Evolutionary conservation across 2,888 invertebrate genomes (phyloP).

Genomic region (Agrotis exclamationis): DNA sequence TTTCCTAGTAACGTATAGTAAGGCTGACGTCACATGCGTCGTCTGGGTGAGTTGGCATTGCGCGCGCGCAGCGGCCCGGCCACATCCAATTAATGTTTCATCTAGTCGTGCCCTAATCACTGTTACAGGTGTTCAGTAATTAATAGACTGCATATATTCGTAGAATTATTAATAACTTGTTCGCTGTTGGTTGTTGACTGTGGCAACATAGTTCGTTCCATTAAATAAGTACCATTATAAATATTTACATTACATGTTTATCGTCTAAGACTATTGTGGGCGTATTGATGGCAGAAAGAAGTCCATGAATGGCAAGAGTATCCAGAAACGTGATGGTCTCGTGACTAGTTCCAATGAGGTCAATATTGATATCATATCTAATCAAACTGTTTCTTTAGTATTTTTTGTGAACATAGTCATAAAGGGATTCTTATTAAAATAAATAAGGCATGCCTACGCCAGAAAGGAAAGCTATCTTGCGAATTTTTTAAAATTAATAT

Average conservation of each 20-base stretch:
- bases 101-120: slow-evolving; percentile 70
- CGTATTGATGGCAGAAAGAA: no score
- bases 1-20: slow-evolving; percentile 49
- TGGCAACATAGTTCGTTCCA: slow-evolving; percentile 37
- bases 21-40: slow-evolving; percentile 42
- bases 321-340: no score
- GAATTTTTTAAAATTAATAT: not conserved
- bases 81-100: slow-evolving; percentile 76
- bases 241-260: slow-evolving; percentile 43
- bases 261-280: slow-evolving; percentile 7
- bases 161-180: slow-evolving; percentile 59
- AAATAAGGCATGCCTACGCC: not conserved
- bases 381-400: slow-evolving; percentile 9
- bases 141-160: slow-evolving; percentile 73
- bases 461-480: no score
- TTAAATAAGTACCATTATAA: slow-evolving; percentile 33
- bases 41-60: slow-evolving; percentile 61
- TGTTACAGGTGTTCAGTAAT: slow-evolving; percentile 79
- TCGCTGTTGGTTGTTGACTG: slow-evolving; percentile 34
- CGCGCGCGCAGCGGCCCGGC: slow-evolving; percentile 62
- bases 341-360: no score
- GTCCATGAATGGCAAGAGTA: no score
- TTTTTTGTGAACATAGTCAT: not conserved
- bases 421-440: not conserved
- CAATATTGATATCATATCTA: slow-evolving; percentile 17